Base-by-base conservation (phyloP, 2,113 vertebrate species). In the Copsychus sechellarum region DNA sequence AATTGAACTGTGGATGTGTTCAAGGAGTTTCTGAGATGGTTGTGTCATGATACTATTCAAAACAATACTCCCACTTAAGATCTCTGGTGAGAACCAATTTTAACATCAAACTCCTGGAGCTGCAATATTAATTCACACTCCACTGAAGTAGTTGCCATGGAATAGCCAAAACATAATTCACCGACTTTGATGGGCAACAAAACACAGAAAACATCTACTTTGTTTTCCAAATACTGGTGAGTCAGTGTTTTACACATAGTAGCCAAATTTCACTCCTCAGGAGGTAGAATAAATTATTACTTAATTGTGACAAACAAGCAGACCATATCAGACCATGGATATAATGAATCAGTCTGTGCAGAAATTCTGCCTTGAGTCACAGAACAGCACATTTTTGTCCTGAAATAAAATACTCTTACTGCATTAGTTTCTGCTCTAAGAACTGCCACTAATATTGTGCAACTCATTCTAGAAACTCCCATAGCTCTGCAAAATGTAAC, bases 211-310 rank as follows among this genome's bases (percentile, higher is more conserved):
- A 90, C 77, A 88, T 81, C 58, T 64, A 92, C 79, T 89, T 93
- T 96, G 86, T 97, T 92, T 97, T 95, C 90, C 88, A 96, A 97
- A 93, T 95, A 95, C 40, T 78, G n/a, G 58, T 92, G 86, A 94
- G 86, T 95, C 96, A 96, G 72, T 82, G 81, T 92, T 96, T 92
- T 79, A 89, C 18, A 81, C n/a, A 73, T 22, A 61, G 86, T 51
- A 95, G 90, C 86, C 94, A 96, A 76, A 90, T 94, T 73, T 93
- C 26, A 45, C 79, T 95, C 85, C 76, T 94, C 0, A 0, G 72
- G 90, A 95, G 96, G 82, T 45, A 86, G 45, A 93, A 86, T 71
- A 81, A 93, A 92, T 94, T 85, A 90, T 79, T 81, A 83, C 80
- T 96, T 95, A 89, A 96, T 92, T 81, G 90, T 93, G 82, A 94